A percentile compares a stretch with the other conserved stretches of the same genome.
phyloP scores from a whole-genome alignment of 2,888 invertebrate genomes.

The Onchidella celtica region DNA sequence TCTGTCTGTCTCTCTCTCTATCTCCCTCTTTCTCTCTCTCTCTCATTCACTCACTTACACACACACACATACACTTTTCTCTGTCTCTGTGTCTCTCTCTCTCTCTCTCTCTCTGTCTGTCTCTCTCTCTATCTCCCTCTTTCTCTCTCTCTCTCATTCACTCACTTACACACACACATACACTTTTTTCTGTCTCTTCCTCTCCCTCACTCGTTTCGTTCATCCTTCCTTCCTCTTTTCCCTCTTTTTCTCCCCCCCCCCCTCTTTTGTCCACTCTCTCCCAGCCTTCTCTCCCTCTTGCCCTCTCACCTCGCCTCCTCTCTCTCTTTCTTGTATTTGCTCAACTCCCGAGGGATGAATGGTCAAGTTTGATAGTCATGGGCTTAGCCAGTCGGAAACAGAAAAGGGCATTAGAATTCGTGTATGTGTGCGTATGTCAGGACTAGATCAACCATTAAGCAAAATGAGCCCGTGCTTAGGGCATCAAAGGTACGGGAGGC shows the following conservation, averaged over 20 bases:
- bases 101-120: slow-evolving; percentile 16
- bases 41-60: too few relatives aligned
- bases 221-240: neutral
- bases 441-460: too few relatives aligned
- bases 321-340: neutral
- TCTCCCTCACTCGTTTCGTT: neutral
- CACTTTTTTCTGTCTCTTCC: neutral
- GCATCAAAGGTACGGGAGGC: too few relatives aligned
- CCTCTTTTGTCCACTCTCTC: neutral
- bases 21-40: neutral
- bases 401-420: too few relatives aligned
- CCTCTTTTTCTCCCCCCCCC: slow-evolving; percentile 1
- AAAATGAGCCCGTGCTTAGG: too few relatives aligned
- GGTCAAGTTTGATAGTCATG: too few relatives aligned
- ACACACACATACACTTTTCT: too few relatives aligned
- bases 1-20: neutral
- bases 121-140: neutral
- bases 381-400: too few relatives aligned
- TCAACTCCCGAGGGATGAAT: too few relatives aligned
- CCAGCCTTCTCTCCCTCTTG: neutral
- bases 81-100: slow-evolving; percentile 10
- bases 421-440: too few relatives aligned
- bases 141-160: neutral
- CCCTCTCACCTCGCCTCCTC: neutral
- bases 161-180: neutral